Conservation (phyloP, 2,888 invertebrate species). For the Drosophila suboccidentalis region DNA sequence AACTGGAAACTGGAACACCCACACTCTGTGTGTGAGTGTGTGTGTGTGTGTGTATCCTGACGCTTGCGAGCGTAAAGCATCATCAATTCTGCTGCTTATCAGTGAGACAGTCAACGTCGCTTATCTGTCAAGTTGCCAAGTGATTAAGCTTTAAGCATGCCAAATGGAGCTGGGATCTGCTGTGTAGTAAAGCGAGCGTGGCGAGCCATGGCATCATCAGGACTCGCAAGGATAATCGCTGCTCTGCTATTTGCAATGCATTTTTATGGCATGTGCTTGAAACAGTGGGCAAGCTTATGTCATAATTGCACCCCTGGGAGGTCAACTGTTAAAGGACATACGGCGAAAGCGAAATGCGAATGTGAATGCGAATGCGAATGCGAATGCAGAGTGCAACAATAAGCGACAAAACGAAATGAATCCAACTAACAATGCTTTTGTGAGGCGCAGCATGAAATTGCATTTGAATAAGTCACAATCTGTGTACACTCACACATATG, state of each 20-base stretch:
- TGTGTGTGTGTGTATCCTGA: constrained; percentile 3
- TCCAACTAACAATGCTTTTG: constrained; percentile 10
- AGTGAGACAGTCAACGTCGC: constrained; percentile 47
- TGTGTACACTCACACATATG: constrained; percentile 23
- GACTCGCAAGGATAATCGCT: constrained; percentile 38
- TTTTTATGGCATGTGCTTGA: constrained; percentile 51
- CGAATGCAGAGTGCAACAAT: constrained; percentile 12
- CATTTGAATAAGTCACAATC: constrained; percentile 57
- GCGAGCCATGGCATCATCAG: constrained; percentile 13
- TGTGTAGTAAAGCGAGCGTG: constrained; percentile 20
- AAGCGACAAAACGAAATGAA: constrained; percentile 18
- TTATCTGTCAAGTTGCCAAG: constrained; percentile 57
- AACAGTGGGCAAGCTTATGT: constrained; percentile 34
- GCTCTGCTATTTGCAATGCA: constrained; percentile 42
- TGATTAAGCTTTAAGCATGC: constrained; percentile 58
- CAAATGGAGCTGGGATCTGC: constrained; percentile 17
- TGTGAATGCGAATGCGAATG: background rate
- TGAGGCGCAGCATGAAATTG: constrained; percentile 55
- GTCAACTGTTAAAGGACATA: constrained; percentile 56
- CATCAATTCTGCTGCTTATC: constrained; percentile 69
- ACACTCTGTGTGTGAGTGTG: background rate
- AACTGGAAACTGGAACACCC: constrained; percentile 16
- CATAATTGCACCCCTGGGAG: constrained; percentile 64
- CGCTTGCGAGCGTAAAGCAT: constrained; percentile 22
- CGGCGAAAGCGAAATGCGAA: constrained; percentile 12